Evolutionary conservation across 2,888 invertebrate genomes (phyloP), one percentile per base, ranked within the genome.

Genomic region (Megaustenia siamemsis): DNA sequence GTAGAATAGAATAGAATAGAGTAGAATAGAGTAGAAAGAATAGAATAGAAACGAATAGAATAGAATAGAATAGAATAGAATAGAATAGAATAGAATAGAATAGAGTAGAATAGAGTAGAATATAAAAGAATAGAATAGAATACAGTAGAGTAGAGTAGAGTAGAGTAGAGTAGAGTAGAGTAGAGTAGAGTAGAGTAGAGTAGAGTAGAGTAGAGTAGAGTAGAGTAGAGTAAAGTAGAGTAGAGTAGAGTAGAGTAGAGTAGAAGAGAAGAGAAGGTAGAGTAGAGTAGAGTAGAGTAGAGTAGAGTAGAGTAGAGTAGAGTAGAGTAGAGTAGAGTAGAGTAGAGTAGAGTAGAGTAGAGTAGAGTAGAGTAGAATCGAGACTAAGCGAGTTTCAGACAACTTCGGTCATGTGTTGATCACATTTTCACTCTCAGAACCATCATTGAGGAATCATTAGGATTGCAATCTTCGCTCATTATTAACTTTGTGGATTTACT

Each of bases 41-140:
- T n/a, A n/a, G n/a, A n/a, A n/a, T n/a, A n/a, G n/a, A n/a, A n/a
- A n/a, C n/a, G n/a, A n/a, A n/a, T n/a, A n/a, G n/a, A n/a, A n/a
- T n/a, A n/a, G n/a, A n/a, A n/a, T n/a, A n/a, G n/a, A 66, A 66
- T 10, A 66, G n/a, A n/a, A 66, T 18, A 66, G 66, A 66, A 66
- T 18, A 66, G n/a, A n/a, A n/a, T 10, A 66, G 66, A 66, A 66
- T 10, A 66, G n/a, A n/a, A 66, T 18, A n/a, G n/a, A 28, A 10
- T 10, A 66, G 24, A 66, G 66, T 15, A 66, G n/a, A 66, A 49
- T 10, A 49, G 18, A 18, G 18, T 12, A n/a, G n/a, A n/a, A n/a
- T n/a, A n/a, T n/a, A n/a, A n/a, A n/a, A n/a, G n/a, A n/a, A n/a
- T n/a, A n/a, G n/a, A n/a, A n/a, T n/a, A n/a, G n/a, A n/a, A n/a